These are phyloP conservation scores for Yasuhikotakia modesta DNA, from an alignment of 2,797 vertebrate genomes.

Conservation along the genomic window DNA sequence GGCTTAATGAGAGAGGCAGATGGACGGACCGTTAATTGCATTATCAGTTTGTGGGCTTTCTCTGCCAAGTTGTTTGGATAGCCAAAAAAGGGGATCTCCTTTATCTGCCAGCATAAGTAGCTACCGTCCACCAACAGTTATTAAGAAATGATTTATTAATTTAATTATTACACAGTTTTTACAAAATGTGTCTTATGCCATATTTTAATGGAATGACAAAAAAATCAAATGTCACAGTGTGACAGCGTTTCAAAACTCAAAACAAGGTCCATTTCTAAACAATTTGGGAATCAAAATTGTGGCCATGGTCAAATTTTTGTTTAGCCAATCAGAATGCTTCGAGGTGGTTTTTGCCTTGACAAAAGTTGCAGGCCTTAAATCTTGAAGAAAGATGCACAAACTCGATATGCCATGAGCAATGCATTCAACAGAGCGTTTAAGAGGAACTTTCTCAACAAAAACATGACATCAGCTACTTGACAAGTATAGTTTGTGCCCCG, in stretches of 20 bases:
- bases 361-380: no score
- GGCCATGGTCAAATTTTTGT: not conserved
- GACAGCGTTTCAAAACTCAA: no score
- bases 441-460: not conserved
- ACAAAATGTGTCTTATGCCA: no score
- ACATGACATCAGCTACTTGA: not conserved
- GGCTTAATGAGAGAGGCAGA: constrained; percentile 44
- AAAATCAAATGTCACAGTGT: no score
- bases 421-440: not conserved
- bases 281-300: not conserved
- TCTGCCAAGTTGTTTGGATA: constrained; percentile 27
- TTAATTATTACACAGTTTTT: not conserved
- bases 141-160: not conserved
- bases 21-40: constrained; percentile 47
- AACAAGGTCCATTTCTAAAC: not conserved
- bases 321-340: not conserved
- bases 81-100: constrained; percentile 14
- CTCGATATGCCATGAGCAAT: not conserved
- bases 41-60: constrained; percentile 33
- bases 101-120: constrained; percentile 21
- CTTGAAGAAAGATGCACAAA: not conserved
- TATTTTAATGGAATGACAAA: no score
- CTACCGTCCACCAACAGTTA: not conserved
- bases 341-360: no score
- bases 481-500: no score